Evolutionary conservation across 2,888 invertebrate species (phyloP), one percentile per base, ranked within the genome.

Genomic region (Timema cristinae): DNA sequence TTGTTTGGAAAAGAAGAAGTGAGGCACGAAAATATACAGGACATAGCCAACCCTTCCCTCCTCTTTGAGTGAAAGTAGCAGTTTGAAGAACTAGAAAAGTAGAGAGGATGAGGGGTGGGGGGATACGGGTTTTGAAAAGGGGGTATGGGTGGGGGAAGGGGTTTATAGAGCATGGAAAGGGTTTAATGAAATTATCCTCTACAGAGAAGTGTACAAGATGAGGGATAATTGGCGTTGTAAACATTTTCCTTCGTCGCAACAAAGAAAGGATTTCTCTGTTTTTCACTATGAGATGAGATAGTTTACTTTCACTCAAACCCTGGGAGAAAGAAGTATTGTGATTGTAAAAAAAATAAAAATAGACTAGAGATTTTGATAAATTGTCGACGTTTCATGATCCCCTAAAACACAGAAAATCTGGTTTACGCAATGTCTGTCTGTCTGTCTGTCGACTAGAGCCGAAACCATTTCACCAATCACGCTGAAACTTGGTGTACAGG

Each of bases 191-290:
- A 63, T 63, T 32, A 63, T 11, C 48, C 63, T 63, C 48, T 63
- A 48, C 48, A 48, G 48, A 48, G 63, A 48, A 47, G 32, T 32
- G 47, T 32, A 63, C 63, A 63, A 63, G 63, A 63, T 63, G 63
- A 48, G 47, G 48, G 63, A 63, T 63, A 63, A 63, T 63, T 63
- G 63, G 63, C 47, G 63, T 48, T 63, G 63, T 63, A 63, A 63
- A 63, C 63, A 63, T 63, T 48, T 47, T 63, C 63, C 63, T 63
- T 63, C 63, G 48, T 47, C 47, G 10, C 63, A n/a, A 63, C 63
- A 48, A 59, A 63, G 47, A 63, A 63, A 63, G 48, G 63, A 63
- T 63, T 63, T 48, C 11, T 9, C 63, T 63, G 32, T 7, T 32
- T 59, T 13, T 15, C 32, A 9, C 16, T 59, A 8, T 13, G 6